Evolutionary conservation across 2,888 invertebrate species (phyloP), one percentile per base, ranked within the genome.

Genomic region (Agrenia bidenticulata): DNA sequence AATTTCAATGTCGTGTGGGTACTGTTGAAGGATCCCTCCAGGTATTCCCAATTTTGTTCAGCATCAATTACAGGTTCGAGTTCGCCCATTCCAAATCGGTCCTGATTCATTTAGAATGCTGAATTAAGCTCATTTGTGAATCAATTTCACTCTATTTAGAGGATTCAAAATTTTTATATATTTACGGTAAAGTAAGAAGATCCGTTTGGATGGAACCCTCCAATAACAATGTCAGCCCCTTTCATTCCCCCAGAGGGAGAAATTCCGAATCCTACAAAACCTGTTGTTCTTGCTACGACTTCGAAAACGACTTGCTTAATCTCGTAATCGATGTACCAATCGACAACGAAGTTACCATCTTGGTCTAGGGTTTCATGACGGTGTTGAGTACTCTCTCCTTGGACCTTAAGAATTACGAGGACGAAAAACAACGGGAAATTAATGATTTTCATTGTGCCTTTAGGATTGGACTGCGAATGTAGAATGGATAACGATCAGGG

Each of bases 1-100:
- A 79, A 77, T 57, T 77, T 65, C 24, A 79, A 65, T 17, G 77
- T 75, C 17, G 79, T 78, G 69, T 78, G 78, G 21, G 78, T 79
- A 54, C 74, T 76, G 70, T 79, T 79, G 67, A 78, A 77, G 50
- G 67, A 69, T 7, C 77, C 79, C 17, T 70, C 63, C 56, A 78
- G 64, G 32, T 79, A 71, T 19, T 64, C 62, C 67, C 77, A 77
- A 70, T 79, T 77, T 70, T 79, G 79, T 17, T 70, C 66, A 7
- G 55, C 59, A 71, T 79, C 79, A 57, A 70, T 61, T 41, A 39
- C 39, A n/a, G 78, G 78, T 32, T 32, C 32, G 4, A 4, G 11
- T 32, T 4, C 32, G 11, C 11, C 5, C 32, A 32, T 32, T 32
- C 11, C 32, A 50, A 21, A 27, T 45, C n/a, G 15, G 37, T 41